Evolutionary conservation across 2,797 vertebrate species (phyloP).

Genomic region (Staurois parvus): DNA sequence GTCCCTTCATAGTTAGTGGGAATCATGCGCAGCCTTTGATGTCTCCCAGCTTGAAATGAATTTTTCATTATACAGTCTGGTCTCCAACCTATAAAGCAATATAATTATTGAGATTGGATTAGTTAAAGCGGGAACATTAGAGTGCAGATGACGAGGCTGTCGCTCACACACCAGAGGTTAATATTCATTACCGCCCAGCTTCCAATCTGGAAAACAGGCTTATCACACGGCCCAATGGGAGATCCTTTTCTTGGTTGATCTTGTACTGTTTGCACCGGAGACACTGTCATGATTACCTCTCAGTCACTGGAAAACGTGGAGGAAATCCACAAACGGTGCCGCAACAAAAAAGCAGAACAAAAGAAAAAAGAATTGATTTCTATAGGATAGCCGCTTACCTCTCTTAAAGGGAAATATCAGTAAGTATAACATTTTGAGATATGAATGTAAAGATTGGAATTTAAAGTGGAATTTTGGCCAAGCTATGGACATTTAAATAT

Average conservation of each 20-base stretch:
- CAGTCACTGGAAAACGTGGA: background rate
- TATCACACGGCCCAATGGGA: slow-evolving; percentile 4
- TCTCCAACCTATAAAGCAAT: slow-evolving; percentile 52
- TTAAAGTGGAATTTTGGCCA: no score
- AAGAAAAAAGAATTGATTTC: background rate
- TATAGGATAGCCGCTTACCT: no score
- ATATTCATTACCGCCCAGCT: slow-evolving; percentile 34
- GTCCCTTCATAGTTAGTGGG: slow-evolving; percentile 39
- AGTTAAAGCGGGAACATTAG: slow-evolving; percentile 51
- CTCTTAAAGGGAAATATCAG: no score
- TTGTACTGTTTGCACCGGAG: slow-evolving; percentile 21
- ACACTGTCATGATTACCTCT: slow-evolving; percentile 5
- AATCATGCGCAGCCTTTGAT: slow-evolving; percentile 49
- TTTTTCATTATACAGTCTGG: slow-evolving; percentile 57
- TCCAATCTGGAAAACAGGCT: slow-evolving; percentile 5
- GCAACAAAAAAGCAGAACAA: background rate
- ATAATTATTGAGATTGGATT: slow-evolving; percentile 59
- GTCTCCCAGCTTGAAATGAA: slow-evolving; percentile 50
- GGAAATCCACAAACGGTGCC: background rate
- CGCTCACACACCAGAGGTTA: slow-evolving; percentile 24
- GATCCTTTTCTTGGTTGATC: background rate
- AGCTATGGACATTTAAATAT: no score
- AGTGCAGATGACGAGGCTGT: slow-evolving; percentile 14
- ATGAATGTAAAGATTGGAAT: no score
- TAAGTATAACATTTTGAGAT: no score